phyloP scores from a whole-genome alignment of 2,113 vertebrate genomes.

The Corvus hawaiiensis region DNA sequence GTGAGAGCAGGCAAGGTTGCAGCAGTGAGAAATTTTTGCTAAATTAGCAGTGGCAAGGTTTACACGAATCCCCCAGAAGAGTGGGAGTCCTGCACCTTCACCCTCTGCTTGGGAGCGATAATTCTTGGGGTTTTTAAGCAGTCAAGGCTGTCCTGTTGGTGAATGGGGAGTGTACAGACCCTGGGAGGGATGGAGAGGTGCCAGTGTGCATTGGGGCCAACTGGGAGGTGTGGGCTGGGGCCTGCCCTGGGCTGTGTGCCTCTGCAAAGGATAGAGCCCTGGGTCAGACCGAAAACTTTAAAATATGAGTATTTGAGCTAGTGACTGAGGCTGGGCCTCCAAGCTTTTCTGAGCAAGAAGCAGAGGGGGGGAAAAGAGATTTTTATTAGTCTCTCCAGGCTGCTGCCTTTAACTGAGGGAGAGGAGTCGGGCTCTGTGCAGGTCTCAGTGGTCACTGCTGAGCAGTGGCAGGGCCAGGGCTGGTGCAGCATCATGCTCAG shows the following conservation, averaged over 20 bases:
- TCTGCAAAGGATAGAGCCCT: background rate
- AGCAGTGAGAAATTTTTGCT: background rate
- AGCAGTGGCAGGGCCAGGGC: background rate
- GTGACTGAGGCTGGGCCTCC: background rate
- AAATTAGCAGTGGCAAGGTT: background rate
- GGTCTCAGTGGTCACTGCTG: background rate
- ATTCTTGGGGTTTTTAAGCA: background rate
- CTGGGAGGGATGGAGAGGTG: background rate
- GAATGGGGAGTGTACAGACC: background rate
- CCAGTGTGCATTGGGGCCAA: rapidly evolving
- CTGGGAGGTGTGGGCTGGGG: background rate
- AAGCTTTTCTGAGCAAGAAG: background rate
- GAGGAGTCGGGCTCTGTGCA: rapidly evolving
- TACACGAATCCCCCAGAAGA: background rate
- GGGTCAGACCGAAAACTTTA: background rate
- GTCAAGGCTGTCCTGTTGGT: background rate
- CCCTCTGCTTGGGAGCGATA: background rate
- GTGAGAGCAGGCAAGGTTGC: background rate
- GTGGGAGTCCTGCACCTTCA: background rate
- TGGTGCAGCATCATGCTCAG: background rate
- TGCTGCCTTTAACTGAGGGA: background rate
- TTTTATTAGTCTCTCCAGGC: background rate
- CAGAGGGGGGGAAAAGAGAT: rapidly evolving
- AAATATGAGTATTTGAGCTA: background rate
- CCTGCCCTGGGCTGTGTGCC: background rate